Evolutionary conservation across 1,140 invertebrate genomes (phyloP).

Genomic region (Coenobita brevimanus): DNA sequence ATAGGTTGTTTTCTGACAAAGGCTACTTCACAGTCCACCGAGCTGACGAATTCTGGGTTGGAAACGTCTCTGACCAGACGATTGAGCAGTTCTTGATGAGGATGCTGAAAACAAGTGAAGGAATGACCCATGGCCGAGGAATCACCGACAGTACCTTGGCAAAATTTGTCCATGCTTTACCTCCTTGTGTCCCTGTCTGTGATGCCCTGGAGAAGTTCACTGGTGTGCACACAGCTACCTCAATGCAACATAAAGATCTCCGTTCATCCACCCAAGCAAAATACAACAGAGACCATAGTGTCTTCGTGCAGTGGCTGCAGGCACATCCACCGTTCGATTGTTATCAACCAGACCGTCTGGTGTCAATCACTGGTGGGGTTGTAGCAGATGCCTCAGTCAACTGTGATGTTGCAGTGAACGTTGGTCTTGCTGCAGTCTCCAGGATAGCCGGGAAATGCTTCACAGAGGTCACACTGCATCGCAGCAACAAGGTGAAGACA

Average conservation of each 20-base stretch:
- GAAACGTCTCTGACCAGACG: slow-evolving; percentile 29
- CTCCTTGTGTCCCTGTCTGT: slow-evolving; percentile 30
- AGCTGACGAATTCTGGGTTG: slow-evolving; percentile 3
- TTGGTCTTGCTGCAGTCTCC: slow-evolving; percentile 4
- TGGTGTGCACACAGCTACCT: slow-evolving; percentile 1
- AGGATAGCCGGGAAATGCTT: slow-evolving; percentile 14
- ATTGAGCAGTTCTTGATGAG: slow-evolving; percentile 22
- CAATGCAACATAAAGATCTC: slow-evolving; percentile 27
- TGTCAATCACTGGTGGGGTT: slow-evolving; percentile 17
- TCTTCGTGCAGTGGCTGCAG: background rate
- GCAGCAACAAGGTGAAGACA: slow-evolving; percentile 35
- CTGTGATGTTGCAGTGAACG: slow-evolving; percentile 17
- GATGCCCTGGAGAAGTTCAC: slow-evolving; percentile 33
- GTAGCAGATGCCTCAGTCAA: slow-evolving; percentile 23
- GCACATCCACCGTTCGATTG: slow-evolving; percentile 21
- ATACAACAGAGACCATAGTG: background rate
- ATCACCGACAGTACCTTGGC: slow-evolving; percentile 19
- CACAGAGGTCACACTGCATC: slow-evolving; percentile 18
- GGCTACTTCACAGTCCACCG: slow-evolving; percentile 3
- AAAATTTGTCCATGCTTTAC: slow-evolving; percentile 32
- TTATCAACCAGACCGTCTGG: slow-evolving; percentile 24
- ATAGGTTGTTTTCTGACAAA: background rate
- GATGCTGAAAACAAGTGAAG: background rate
- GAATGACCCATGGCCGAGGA: slow-evolving; percentile 7
- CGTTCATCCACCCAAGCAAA: background rate